These are phyloP conservation scores for Araneus ventricosus DNA, from an alignment of 1,140 invertebrate species.

Conservation along the genomic window DNA sequence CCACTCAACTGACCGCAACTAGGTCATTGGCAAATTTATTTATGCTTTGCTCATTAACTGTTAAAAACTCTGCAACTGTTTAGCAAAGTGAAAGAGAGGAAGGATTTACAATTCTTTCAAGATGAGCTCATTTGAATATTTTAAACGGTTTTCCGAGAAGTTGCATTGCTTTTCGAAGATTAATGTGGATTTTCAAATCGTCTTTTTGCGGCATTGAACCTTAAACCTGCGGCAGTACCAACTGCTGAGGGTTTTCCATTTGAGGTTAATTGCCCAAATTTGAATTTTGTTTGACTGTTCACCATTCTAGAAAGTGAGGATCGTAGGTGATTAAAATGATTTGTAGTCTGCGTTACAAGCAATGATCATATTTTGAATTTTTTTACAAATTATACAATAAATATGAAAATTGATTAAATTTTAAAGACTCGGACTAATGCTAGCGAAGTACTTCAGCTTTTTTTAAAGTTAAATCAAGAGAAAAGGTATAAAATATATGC, in stretches of 20 bases:
- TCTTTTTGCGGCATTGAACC: background rate
- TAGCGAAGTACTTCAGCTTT: too few species aligned
- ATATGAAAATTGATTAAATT: too few species aligned
- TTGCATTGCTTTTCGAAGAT: background rate
- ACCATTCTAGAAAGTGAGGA: too few species aligned
- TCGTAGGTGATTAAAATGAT: too few species aligned
- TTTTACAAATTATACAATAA: too few species aligned
- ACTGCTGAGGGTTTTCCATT: background rate
- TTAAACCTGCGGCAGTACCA: background rate
- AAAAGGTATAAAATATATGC: too few species aligned
- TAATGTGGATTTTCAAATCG: background rate
- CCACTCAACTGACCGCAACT: background rate
- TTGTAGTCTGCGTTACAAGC: too few species aligned
- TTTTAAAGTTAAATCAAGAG: too few species aligned
- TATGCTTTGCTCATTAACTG: background rate
- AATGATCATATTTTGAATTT: too few species aligned
- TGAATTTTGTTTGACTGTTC: background rate
- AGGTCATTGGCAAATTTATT: background rate
- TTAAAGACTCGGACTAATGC: too few species aligned
- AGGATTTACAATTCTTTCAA: background rate
- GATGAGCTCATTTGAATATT: conserved; percentile 1
- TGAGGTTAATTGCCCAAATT: background rate
- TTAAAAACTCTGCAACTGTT: background rate
- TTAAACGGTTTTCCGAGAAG: background rate
- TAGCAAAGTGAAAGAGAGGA: background rate